Evolutionary conservation across 2,888 invertebrate species (phyloP), one percentile per base, ranked within the genome.

Genomic region (Drosophila colorata): DNA sequence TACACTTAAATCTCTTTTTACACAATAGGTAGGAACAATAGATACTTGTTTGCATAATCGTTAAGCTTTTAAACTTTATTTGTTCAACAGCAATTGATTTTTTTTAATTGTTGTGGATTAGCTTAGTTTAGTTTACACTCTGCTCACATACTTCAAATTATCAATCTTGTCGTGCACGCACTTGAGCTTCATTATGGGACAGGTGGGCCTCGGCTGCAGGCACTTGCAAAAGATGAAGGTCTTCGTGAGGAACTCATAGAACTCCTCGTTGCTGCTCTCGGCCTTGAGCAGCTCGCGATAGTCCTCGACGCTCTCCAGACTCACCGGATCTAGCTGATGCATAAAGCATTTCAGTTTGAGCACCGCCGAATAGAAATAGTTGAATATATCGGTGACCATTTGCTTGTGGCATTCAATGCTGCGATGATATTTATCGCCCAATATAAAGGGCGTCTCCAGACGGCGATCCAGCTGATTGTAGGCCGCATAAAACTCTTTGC

Each of bases 271-370:
- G 2, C 11, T 11, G 8, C 64, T 60, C 2, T 80, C 69, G 2
- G 61, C 66, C 11, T 78, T 77, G 3, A 86, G 48, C 8, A 84
- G 35, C 5, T 73, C 71, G 33, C 89, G 87, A 33, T 91, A 90
- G 2, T 86, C 81, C 28, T 90, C 90, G 13, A 90, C 69, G 20
- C 78, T 75, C n/a, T 78, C 73, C 44, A 79, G 61, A 58, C 79
- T 87, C 1, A 73, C 52, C 2, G 91, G 90, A 49, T 91, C 91
- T 46, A 91, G 56, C 51, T 88, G 90, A 61, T 87, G 80, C 68
- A 86, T 72, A n/a, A 55, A 67, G 48, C 78, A 87, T 25, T 83
- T 89, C 14, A 90, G 41, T 67, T 85, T 89, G 14, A 91, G 61
- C 1, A 87, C 52, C 5, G 74, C 61, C 0, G 90, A 69, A 52